A percentile compares a stretch with the other conserved stretches of the same genome.
Evolutionary conservation across 2,888 invertebrate genomes (phyloP).

Genomic region (Dinocampus coccinellae): DNA sequence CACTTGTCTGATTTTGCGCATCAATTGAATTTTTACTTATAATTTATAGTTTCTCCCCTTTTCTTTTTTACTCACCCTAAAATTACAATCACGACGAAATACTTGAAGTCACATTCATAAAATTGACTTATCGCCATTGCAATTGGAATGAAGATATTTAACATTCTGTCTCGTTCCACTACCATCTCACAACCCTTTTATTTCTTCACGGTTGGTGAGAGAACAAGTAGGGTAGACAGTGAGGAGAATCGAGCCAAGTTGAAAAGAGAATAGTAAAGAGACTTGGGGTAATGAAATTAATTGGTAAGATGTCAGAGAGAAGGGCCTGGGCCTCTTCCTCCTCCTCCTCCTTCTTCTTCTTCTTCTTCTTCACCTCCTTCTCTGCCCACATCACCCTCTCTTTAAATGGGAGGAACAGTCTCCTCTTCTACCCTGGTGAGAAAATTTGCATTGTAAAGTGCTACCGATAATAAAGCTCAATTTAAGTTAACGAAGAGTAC

Average conservation of each 20-base stretch:
- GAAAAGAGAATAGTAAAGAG: conserved; percentile 30
- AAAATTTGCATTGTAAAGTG: conserved; percentile 50
- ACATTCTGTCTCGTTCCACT: conserved; percentile 30
- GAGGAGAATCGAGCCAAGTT: conserved; percentile 27
- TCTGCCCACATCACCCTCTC: conserved; percentile 30
- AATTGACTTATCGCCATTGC: conserved; percentile 54
- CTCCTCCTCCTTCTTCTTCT: no score
- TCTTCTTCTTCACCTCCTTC: conserved; percentile 23
- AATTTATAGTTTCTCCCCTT: background rate
- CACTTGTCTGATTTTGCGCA: background rate
- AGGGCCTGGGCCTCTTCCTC: no score
- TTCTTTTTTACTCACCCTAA: background rate
- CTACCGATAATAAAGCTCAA: conserved; percentile 48
- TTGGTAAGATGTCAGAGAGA: conserved; percentile 51
- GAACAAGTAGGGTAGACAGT: conserved; percentile 23
- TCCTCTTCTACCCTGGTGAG: conserved; percentile 25
- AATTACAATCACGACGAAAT: conserved; percentile 28
- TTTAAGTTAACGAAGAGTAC: conserved; percentile 45
- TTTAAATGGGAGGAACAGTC: conserved; percentile 39
- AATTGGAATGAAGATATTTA: conserved; percentile 46
- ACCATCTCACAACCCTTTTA: conserved; percentile 42
- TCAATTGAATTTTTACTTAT: background rate
- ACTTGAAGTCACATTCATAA: conserved; percentile 40
- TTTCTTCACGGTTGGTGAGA: conserved; percentile 28
- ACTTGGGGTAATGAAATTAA: conserved; percentile 57